Percentiles rank a stretch among this genome's conserved stretches.
phyloP scores from a whole-genome alignment of 1,140 invertebrate species.

The Orchesella cincta region DNA sequence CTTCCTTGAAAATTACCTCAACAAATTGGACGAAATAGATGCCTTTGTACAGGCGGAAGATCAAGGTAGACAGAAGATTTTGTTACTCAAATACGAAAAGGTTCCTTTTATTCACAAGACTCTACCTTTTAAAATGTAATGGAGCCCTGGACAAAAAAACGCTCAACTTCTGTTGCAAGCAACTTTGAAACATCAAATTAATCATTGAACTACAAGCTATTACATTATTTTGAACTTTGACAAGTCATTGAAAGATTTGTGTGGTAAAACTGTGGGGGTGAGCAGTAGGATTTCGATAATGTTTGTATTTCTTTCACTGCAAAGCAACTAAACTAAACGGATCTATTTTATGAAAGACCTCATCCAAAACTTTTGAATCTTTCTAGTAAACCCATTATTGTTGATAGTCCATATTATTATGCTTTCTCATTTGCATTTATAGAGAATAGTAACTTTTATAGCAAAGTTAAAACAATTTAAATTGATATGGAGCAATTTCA shows the following conservation, averaged over 20 bases:
- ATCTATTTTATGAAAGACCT: too few relatives aligned
- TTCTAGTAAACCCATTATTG: too few relatives aligned
- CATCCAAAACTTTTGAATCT: too few relatives aligned
- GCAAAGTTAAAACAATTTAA: too few relatives aligned
- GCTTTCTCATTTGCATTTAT: too few relatives aligned
- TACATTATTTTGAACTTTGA: background rate
- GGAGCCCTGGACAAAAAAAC: too few relatives aligned
- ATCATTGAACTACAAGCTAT: background rate
- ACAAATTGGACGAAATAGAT: background rate
- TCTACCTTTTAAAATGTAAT: background rate
- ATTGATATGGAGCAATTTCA: too few relatives aligned
- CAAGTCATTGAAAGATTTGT: constrained; percentile 26
- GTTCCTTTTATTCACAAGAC: background rate
- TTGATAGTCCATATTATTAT: too few relatives aligned
- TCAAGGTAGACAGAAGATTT: too few relatives aligned
- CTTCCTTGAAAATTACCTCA: background rate
- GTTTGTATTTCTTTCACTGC: background rate
- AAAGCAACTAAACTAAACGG: too few relatives aligned
- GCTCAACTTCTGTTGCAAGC: background rate
- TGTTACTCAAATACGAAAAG: background rate
- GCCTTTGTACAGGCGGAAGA: too few relatives aligned
- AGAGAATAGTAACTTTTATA: too few relatives aligned
- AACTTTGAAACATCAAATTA: background rate
- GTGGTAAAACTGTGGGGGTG: constrained; percentile 15
- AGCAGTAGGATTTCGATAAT: background rate